Evolutionary conservation across 1,140 invertebrate species (phyloP).

Genomic region (Cydia fagiglandana): DNA sequence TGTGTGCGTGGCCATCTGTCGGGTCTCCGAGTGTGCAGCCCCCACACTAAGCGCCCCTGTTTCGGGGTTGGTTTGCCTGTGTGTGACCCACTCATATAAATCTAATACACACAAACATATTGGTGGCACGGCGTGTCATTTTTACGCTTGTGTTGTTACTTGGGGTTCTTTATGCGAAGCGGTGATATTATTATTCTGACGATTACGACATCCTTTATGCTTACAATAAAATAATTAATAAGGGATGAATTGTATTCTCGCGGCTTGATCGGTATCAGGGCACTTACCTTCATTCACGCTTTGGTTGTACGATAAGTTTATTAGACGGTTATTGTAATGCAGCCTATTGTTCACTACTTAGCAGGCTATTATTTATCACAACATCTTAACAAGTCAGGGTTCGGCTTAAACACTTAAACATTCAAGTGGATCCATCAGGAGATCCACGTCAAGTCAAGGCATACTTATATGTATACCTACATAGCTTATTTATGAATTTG

Average conservation of each 20-base stretch:
- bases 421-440: constrained; percentile 4
- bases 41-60: constrained; percentile 64
- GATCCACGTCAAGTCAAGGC: neutral
- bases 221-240: constrained; percentile 80
- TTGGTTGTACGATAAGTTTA: constrained; percentile 64
- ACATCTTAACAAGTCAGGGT: constrained; percentile 33
- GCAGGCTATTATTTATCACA: constrained; percentile 41
- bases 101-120: constrained; percentile 78
- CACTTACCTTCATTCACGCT: constrained; percentile 67
- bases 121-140: constrained; percentile 75
- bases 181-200: constrained; percentile 79
- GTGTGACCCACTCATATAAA: constrained; percentile 78
- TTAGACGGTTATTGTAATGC: constrained; percentile 44
- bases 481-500: neutral
- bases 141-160: constrained; percentile 79
- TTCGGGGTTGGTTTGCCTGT: constrained; percentile 67
- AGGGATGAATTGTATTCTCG: constrained; percentile 76
- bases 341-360: constrained; percentile 45
- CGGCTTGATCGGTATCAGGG: constrained; percentile 70
- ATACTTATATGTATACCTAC: neutral
- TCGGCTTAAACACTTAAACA: constrained; percentile 11
- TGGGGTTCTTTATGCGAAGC: constrained; percentile 75
- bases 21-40: constrained; percentile 58
- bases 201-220: constrained; percentile 78
- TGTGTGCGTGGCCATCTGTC: constrained; percentile 75